Percentiles rank a stretch among this genome's conserved stretches.
Conservation (phyloP, 2,797 vertebrate species). For the Onychomys leucogaster region DNA sequence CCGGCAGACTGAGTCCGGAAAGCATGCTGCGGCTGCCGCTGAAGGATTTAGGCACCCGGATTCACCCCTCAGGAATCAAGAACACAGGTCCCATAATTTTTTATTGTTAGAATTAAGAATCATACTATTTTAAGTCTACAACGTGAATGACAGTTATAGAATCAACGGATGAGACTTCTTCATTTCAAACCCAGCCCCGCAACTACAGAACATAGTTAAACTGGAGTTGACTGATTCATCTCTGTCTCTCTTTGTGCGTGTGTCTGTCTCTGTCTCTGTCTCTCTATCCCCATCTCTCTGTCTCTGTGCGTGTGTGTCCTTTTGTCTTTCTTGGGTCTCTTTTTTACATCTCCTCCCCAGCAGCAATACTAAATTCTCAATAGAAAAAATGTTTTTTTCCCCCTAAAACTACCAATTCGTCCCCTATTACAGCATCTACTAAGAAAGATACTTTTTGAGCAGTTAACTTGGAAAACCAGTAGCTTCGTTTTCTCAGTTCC, state of each 20-base stretch:
- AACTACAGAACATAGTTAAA: not conserved
- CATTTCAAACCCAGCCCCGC: not conserved
- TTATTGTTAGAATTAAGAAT: not conserved
- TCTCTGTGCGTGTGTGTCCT: not conserved
- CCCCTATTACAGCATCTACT: not conserved
- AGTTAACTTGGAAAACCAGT: not conserved
- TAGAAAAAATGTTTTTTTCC: not conserved
- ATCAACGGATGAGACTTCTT: not conserved
- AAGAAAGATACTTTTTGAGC: not conserved
- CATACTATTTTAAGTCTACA: conserved; percentile 15
- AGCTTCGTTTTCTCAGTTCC: not conserved
- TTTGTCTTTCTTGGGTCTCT: not conserved
- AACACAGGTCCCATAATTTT: not conserved
- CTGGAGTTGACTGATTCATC: not conserved
- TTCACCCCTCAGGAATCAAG: not conserved
- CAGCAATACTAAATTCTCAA: not conserved
- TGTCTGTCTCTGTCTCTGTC: not conserved
- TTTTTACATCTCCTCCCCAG: not conserved
- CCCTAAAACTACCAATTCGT: not conserved
- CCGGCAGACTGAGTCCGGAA: not conserved
- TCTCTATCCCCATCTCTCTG: not conserved
- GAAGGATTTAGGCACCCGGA: not conserved
- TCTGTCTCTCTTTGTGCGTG: not conserved
- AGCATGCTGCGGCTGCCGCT: not conserved
- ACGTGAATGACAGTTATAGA: not conserved